Base-by-base conservation (phyloP, 2,888 invertebrate species). In the Drosophila melanosoma region DNA sequence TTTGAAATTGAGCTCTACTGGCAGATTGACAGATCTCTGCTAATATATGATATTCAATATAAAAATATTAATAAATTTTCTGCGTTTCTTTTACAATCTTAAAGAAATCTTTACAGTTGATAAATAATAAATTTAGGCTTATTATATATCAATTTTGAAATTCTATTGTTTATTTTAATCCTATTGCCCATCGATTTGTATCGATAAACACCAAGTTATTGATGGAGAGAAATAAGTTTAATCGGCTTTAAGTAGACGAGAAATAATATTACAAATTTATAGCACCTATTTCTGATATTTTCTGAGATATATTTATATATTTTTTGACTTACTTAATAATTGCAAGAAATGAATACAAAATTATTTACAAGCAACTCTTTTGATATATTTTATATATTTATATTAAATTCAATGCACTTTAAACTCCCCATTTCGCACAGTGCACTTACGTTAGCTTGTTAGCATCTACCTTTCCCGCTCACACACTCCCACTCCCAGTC, bases 381-480 rank as follows among this genome's bases (percentile, higher is more conserved):
- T 29, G 29, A 29, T 29, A 10, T 48, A 17, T 4, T 48, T 10
- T 1, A 0, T 0, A 49, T 15, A 20, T 45, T 8, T 49, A 26
- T 1, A 10, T 17, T 26, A 2, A 10, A 49, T 10, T 17, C 0
- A 0, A 0, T 0, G 5, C n/a, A n/a, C n/a, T n/a, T n/a, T n/a
- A n/a, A n/a, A n/a, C 26, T 6, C 0, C 10, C 23, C 49, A 15
- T 32, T 57, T 57, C 20, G 32, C 17, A 32, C 57, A 5, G 57
- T 63, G 29, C 51, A 56, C 53, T 48, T 67, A 33, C 62, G 49
- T 49, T 72, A 66, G 68, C 76, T 82, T 77, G 90, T 85, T 85
- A 87, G 74, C 85, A 68, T 76, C 66, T 81, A 65, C 69, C 32
- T 36, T 1, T 4, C n/a, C 1, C 51, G 0, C 26, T 26, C 6